A percentile compares a stretch with the other conserved stretches of the same genome.
Evolutionary conservation across 2,888 invertebrate species (phyloP).

Genomic region (Sesia apiformis): DNA sequence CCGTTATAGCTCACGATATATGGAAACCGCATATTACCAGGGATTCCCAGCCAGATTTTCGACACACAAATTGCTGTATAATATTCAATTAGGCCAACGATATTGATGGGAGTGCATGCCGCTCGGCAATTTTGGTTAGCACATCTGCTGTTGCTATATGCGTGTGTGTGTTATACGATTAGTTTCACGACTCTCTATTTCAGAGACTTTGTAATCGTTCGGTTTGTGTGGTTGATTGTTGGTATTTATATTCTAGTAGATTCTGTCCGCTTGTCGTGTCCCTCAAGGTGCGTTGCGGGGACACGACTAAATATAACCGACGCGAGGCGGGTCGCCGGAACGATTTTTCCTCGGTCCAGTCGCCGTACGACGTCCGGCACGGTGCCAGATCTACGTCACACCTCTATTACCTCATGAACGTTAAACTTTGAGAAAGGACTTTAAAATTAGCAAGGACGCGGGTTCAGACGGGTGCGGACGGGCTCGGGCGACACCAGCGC

Average conservation of each 20-base stretch:
- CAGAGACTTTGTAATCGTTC: neutral
- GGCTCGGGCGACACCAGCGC: slow-evolving; percentile 22
- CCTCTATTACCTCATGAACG: slow-evolving; percentile 64
- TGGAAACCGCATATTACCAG: slow-evolving; percentile 59
- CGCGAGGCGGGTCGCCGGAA: slow-evolving; percentile 38
- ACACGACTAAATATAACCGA: slow-evolving; percentile 39
- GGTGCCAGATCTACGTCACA: slow-evolving; percentile 64
- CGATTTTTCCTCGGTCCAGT: slow-evolving; percentile 46
- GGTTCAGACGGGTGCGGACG: slow-evolving; percentile 30
- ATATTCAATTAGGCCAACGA: slow-evolving; percentile 69
- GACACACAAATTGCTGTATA: slow-evolving; percentile 70
- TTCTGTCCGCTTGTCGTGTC: slow-evolving; percentile 26
- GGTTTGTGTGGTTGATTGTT: too few species aligned
- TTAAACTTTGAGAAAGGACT: slow-evolving; percentile 68
- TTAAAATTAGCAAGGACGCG: slow-evolving; percentile 70
- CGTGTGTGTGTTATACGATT: slow-evolving; percentile 58
- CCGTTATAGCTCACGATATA: slow-evolving; percentile 50
- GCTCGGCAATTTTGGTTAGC: slow-evolving; percentile 63
- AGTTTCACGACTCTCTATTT: slow-evolving; percentile 46
- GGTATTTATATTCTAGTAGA: slow-evolving; percentile 2
- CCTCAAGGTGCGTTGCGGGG: slow-evolving; percentile 57
- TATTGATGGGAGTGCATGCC: slow-evolving; percentile 55
- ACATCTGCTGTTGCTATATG: slow-evolving; percentile 54
- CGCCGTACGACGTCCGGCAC: slow-evolving; percentile 66
- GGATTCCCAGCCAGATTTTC: slow-evolving; percentile 61